A percentile compares a stretch with the other conserved stretches of the same genome.
These are phyloP conservation scores for Suricata suricatta DNA, from an alignment of 2,113 vertebrate species.

Conservation along the genomic window DNA sequence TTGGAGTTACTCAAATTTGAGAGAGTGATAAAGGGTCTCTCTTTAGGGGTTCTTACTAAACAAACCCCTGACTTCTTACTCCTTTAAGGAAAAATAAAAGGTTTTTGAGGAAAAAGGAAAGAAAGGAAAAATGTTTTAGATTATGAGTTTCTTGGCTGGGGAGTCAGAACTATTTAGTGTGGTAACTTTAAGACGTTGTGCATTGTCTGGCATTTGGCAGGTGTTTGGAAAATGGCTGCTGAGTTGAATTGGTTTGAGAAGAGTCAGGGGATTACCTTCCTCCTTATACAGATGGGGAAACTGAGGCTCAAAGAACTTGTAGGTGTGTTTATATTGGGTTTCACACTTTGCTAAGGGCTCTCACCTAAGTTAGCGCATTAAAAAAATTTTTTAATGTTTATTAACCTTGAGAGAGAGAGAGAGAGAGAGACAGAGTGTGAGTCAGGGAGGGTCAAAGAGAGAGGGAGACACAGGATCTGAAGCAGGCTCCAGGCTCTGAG, in stretches of 20 bases:
- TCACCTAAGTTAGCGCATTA: background rate
- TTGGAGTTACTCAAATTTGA: conserved; percentile 60
- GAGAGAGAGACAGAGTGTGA: no score
- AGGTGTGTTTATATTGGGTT: background rate
- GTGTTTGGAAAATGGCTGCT: background rate
- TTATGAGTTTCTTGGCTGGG: background rate
- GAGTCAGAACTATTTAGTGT: background rate
- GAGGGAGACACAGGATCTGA: no score
- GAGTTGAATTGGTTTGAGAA: background rate
- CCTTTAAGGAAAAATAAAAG: background rate
- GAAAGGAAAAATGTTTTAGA: background rate
- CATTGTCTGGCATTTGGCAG: background rate
- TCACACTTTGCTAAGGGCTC: background rate
- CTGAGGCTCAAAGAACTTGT: background rate
- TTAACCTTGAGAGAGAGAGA: no score
- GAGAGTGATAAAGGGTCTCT: conserved; percentile 9
- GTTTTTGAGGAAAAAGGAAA: background rate
- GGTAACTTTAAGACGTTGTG: background rate
- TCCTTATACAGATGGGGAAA: background rate
- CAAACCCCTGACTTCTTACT: background rate
- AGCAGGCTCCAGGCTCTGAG: no score
- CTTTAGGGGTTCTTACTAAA: conserved; percentile 16
- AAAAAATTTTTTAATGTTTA: background rate
- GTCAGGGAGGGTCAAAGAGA: no score
- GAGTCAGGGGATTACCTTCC: background rate